Conservation (phyloP, 37 sponge, comb jelly and placozoan genomes). For the Spongilla lacustris region DNA sequence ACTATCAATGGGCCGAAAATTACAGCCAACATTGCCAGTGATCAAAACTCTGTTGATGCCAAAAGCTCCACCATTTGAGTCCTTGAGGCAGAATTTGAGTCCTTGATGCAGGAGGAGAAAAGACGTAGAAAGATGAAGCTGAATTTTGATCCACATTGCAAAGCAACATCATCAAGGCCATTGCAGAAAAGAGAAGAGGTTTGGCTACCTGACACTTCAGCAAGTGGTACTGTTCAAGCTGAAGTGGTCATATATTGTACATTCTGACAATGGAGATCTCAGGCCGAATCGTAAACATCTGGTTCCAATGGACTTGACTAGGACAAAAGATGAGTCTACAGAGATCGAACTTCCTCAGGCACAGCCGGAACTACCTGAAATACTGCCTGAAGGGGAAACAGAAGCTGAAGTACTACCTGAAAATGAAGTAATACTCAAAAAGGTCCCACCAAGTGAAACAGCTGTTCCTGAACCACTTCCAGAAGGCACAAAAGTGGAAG, state of each 20-base stretch:
- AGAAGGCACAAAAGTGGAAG: too few species aligned
- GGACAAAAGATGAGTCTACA: too few species aligned
- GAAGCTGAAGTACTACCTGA: too few species aligned
- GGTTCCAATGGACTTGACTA: too few species aligned
- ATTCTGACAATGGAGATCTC: not conserved
- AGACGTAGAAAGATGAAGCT: not conserved
- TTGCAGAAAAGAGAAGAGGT: constrained; percentile 6
- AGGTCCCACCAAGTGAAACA: too few species aligned
- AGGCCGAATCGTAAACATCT: too few species aligned
- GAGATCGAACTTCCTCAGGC: too few species aligned
- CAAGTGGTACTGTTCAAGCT: constrained; percentile 19
- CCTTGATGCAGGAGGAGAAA: not conserved
- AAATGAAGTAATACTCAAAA: too few species aligned
- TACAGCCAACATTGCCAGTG: constrained; percentile 23
- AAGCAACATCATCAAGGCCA: not conserved
- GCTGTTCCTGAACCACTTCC: too few species aligned
- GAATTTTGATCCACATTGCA: constrained; percentile 12
- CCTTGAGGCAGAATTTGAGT: not conserved
- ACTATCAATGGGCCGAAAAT: constrained; percentile 41
- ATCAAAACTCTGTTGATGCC: not conserved
- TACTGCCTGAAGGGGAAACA: too few species aligned
- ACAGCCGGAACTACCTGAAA: too few species aligned
- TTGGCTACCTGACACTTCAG: constrained; percentile 22
- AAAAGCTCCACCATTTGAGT: constrained; percentile 18
- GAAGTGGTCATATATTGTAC: constrained; percentile 23